Percentiles rank a stretch among this genome's conserved stretches.
phyloP scores from a whole-genome alignment of 2,113 vertebrate species.

The Eptesicus fuscus region DNA sequence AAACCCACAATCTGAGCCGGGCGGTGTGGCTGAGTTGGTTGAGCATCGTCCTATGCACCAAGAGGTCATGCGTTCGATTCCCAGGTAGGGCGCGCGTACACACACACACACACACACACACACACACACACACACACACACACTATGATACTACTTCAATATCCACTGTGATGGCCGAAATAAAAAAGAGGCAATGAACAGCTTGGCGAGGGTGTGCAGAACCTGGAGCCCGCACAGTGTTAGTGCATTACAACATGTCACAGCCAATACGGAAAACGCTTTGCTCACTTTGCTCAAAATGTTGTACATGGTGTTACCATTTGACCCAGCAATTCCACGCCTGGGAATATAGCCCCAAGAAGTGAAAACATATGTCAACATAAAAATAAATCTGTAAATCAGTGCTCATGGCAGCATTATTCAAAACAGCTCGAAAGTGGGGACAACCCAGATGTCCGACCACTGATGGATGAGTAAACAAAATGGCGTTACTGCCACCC shows the following conservation, averaged over 20 bases:
- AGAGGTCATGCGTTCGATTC: too few species aligned
- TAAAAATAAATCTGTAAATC: not conserved
- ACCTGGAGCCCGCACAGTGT: too few species aligned
- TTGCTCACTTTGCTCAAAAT: not conserved
- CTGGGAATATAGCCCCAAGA: not conserved
- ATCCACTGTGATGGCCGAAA: not conserved
- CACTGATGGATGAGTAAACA: not conserved
- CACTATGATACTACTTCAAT: not conserved
- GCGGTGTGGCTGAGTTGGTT: too few species aligned
- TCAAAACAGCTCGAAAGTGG: not conserved
- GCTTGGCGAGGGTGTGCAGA: not conserved
- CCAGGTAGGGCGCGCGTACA: too few species aligned
- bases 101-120: too few species aligned
- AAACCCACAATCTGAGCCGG: not conserved
- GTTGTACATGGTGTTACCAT: not conserved
- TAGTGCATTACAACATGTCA: not conserved
- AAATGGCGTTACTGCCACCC: not conserved
- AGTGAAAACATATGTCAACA: not conserved
- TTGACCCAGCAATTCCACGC: not conserved
- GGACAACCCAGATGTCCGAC: not conserved
- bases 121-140: too few species aligned
- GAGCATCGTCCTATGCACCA: too few species aligned
- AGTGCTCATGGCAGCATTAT: not conserved
- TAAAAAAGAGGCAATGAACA: not conserved
- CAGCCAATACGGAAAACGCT: not conserved